Conservation (phyloP, 2,113 vertebrate genomes). For the Lethenteron camtschaticum region DNA sequence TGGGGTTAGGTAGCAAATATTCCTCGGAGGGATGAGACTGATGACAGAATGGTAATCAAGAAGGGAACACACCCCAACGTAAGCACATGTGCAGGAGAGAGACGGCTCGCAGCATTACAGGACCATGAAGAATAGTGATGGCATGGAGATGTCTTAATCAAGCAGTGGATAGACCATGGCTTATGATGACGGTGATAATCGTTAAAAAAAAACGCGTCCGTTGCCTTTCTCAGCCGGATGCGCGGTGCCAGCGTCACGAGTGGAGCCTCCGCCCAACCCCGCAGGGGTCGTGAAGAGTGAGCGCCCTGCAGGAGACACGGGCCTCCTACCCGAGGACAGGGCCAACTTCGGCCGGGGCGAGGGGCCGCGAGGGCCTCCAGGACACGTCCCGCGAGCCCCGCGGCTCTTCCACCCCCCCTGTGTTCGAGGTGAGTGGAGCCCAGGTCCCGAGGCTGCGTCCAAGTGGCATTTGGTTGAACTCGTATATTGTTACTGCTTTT, state of each 20-base stretch:
- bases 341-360: constrained; percentile 19
- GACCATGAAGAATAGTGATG: neutral
- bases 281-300: constrained; percentile 56
- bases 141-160: neutral
- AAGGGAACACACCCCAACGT: too few relatives aligned
- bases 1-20: too few relatives aligned
- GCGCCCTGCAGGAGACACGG: constrained; percentile 64
- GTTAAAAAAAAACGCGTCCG: neutral
- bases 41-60: too few relatives aligned
- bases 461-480: neutral
- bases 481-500: constrained; percentile 11
- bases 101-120: too few relatives aligned
- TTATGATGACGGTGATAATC: neutral
- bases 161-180: neutral
- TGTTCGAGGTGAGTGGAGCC: constrained; percentile 46
- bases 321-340: constrained; percentile 24
- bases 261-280: constrained; percentile 87
- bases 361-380: constrained; percentile 21
- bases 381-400: constrained; percentile 16
- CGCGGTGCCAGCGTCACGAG: constrained; percentile 29
- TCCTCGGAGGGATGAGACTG: too few relatives aligned
- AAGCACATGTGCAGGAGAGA: too few relatives aligned
- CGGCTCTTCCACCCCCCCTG: constrained; percentile 40
- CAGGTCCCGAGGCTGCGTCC: constrained; percentile 1
- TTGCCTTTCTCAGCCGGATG: constrained; percentile 17